Conservation (phyloP, 2,797 vertebrate species). For the Chrysolophus pictus region DNA sequence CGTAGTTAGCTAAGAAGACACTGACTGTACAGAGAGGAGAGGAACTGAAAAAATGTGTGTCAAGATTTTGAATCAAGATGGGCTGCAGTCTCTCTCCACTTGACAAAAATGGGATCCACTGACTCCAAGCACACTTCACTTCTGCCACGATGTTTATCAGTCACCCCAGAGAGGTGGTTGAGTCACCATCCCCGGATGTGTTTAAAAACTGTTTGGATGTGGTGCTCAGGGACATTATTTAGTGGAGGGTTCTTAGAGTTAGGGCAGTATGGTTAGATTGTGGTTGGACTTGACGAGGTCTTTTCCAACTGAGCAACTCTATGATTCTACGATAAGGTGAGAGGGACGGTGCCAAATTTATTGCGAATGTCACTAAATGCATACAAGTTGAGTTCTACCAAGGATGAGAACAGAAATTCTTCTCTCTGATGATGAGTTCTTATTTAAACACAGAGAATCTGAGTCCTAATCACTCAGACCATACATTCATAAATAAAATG, state of each 20-base stretch:
- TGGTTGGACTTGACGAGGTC: too few relatives aligned
- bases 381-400: neutral
- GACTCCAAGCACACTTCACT: neutral
- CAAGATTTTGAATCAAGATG: constrained; percentile 28
- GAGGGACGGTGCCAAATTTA: constrained; percentile 19
- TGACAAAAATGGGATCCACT: constrained; percentile 3
- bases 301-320: too few relatives aligned
- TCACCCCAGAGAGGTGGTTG: too few relatives aligned
- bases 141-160: constrained; percentile 1
- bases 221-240: too few relatives aligned
- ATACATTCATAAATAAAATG: constrained; percentile 56
- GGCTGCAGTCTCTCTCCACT: neutral
- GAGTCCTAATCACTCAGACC: constrained; percentile 39
- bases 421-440: neutral
- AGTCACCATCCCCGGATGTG: too few relatives aligned
- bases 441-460: constrained; percentile 42
- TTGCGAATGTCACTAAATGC: neutral
- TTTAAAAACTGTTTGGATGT: too few relatives aligned
- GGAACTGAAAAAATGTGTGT: neutral
- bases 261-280: too few relatives aligned
- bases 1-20: neutral
- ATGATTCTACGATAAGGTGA: neutral
- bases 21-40: neutral
- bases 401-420: neutral
- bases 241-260: too few relatives aligned